Evolutionary conservation across 2,113 vertebrate genomes (phyloP), one percentile per base, ranked within the genome.

Genomic region (Macroglossus sobrinus): DNA sequence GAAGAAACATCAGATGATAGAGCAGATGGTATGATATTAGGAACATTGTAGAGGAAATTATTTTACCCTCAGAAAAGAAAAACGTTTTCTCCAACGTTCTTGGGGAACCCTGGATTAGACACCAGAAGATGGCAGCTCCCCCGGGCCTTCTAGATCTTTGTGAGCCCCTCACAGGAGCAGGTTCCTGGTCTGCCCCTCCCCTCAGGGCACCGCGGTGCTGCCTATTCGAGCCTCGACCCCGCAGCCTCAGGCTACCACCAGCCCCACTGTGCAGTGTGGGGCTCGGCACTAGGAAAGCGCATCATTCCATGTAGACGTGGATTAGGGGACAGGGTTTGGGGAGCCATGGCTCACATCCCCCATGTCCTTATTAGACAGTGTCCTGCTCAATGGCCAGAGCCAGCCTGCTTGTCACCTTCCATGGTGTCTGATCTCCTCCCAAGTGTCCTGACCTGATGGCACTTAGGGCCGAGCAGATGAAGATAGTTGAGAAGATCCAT

Each of bases 91-190:
- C 50, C 59, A 68, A 43, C 61, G 8, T 4, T 9, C 45, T 43
- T 50, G 33, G 4, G 11, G 68, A 33, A 0, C 35, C 16, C 50
- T 14, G 47, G 3, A 7, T 47, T 2, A 30, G 6, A 30, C 2
- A 19, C 5, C 0, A n/a, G 7, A 2, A 76, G 21, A 4, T 1
- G 16, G 28, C 7, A 22, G 28, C 71, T 47, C 4, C 0, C 3
- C 13, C 12, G 7, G 2, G 24, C 15, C 14, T 30, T 74, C 13
- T 45, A 30, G 59, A 59, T 18, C 15, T 66, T 40, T 4, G 7
- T 7, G 45, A 21, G 7, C 22, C 33, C 59, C 19, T 14, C 14
- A 19, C 3, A 21, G 19, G 26, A 50, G 24, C 13, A 40, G 26
- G 40, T 15, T 28, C 18, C 4, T 5, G 24, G 35, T n/a, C 33